A percentile compares a stretch with the other conserved stretches of the same genome.
These are phyloP conservation scores for Oligia fasciuncula DNA, from an alignment of 2,888 invertebrate genomes.

Conservation along the genomic window DNA sequence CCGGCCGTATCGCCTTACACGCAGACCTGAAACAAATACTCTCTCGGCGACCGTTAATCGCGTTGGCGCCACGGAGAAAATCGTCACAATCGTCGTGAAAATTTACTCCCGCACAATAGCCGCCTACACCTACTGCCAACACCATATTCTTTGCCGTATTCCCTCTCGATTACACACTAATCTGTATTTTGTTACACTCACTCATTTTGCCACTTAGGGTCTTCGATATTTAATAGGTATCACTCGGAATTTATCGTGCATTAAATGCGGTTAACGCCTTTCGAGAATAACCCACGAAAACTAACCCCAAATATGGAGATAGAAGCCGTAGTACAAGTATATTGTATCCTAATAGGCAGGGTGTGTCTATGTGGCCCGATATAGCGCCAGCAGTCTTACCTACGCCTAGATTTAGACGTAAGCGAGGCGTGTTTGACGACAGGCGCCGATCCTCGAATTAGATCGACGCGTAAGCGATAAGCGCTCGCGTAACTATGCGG, in stretches of 20 bases:
- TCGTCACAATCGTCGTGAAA: constrained; percentile 76
- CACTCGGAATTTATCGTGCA: constrained; percentile 18
- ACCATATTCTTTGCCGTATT: constrained; percentile 48
- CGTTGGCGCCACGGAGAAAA: constrained; percentile 85
- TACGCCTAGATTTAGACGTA: constrained; percentile 80
- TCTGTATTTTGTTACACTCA: constrained; percentile 51
- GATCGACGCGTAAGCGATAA: constrained; percentile 83
- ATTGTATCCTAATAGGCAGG: constrained; percentile 56
- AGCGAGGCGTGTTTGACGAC: constrained; percentile 81
- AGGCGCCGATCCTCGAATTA: constrained; percentile 86
- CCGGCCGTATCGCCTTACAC: constrained; percentile 86
- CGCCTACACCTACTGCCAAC: constrained; percentile 52
- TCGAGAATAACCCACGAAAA: constrained; percentile 5
- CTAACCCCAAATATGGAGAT: constrained; percentile 22
- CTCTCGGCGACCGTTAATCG: constrained; percentile 85
- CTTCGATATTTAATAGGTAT: constrained; percentile 32
- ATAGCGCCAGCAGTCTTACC: constrained; percentile 74
- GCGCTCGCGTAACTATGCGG: constrained; percentile 85
- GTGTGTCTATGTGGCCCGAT: constrained; percentile 71
- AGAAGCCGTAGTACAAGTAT: constrained; percentile 10
- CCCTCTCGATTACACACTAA: constrained; percentile 54
- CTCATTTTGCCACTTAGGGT: constrained; percentile 43
- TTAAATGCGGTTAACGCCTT: constrained; percentile 21
- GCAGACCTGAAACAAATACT: constrained; percentile 86
- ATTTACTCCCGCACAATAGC: constrained; percentile 75